Percentiles rank a stretch among this genome's conserved stretches.
These are phyloP conservation scores for Dendrolimus pini DNA, from an alignment of 2,888 invertebrate species.

Conservation along the genomic window DNA sequence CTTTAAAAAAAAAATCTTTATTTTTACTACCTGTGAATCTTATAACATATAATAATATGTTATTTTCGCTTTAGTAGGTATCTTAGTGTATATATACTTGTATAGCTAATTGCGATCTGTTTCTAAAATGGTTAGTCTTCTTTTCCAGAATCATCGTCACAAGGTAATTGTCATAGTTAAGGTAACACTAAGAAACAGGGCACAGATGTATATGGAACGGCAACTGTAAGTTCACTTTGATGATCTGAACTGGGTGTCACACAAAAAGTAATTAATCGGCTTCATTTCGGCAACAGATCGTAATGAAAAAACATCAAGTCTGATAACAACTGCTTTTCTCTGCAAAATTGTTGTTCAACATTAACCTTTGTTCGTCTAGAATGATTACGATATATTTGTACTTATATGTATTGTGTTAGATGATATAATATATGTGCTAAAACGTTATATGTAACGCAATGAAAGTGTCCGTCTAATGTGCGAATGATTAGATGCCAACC, in stretches of 20 bases:
- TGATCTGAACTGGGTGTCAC: slow-evolving; percentile 75
- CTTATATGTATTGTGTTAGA: slow-evolving; percentile 51
- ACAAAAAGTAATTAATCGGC: slow-evolving; percentile 50
- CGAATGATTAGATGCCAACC: slow-evolving; percentile 65
- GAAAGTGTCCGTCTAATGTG: slow-evolving; percentile 64
- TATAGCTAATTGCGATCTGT: slow-evolving; percentile 68
- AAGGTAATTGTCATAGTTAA: not conserved
- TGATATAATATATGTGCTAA: slow-evolving; percentile 65
- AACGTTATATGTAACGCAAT: slow-evolving; percentile 76
- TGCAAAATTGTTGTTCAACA: slow-evolving; percentile 45
- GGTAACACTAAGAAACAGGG: slow-evolving; percentile 17
- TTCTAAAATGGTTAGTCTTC: slow-evolving; percentile 67
- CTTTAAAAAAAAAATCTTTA: too few relatives aligned
- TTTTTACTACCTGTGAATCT: not conserved
- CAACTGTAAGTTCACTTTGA: slow-evolving; percentile 28
- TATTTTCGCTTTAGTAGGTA: slow-evolving; percentile 4
- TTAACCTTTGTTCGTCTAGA: slow-evolving; percentile 55
- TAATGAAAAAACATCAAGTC: slow-evolving; percentile 54
- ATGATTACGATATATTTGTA: slow-evolving; percentile 54
- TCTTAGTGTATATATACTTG: slow-evolving; percentile 35
- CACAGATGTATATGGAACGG: slow-evolving; percentile 23
- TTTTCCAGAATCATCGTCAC: slow-evolving; percentile 16
- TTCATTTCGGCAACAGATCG: slow-evolving; percentile 76
- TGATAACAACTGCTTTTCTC: slow-evolving; percentile 48
- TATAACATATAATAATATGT: not conserved